phyloP scores from a whole-genome alignment of 2,797 vertebrate genomes.

The Menidia menidia region DNA sequence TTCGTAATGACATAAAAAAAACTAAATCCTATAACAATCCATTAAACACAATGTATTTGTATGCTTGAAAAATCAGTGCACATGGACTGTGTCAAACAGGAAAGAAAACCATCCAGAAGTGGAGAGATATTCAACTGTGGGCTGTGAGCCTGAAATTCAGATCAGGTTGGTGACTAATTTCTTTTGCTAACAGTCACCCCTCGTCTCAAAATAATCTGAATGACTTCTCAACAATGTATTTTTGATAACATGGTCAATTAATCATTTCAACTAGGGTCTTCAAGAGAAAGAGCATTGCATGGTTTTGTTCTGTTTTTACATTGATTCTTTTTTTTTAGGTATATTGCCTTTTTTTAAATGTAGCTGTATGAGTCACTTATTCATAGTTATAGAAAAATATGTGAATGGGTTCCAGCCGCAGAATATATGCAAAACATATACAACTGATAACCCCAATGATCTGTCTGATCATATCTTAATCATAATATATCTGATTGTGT shows the following conservation, averaged over 20 bases:
- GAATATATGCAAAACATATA: background rate
- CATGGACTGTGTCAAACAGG: background rate
- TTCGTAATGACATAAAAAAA: background rate
- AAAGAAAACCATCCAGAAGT: background rate
- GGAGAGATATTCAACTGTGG: background rate
- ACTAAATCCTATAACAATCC: background rate
- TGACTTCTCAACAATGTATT: slow-evolving; percentile 12
- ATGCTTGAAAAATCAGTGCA: background rate
- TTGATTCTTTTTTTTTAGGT: background rate
- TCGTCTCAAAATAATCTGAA: slow-evolving; percentile 16
- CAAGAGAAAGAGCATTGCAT: background rate
- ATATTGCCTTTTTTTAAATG: background rate
- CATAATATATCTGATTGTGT: too few relatives aligned
- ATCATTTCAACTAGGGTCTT: background rate
- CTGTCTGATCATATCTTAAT: too few relatives aligned
- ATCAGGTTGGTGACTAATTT: slow-evolving; percentile 20
- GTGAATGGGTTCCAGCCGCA: background rate
- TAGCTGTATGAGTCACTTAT: background rate
- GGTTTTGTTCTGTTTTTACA: background rate
- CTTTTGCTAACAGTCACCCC: slow-evolving; percentile 24
- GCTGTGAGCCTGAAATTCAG: slow-evolving; percentile 12
- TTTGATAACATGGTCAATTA: slow-evolving; percentile 15
- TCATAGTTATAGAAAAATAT: background rate
- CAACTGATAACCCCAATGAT: background rate
- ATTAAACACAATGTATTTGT: background rate